Evolutionary conservation across 2,888 invertebrate genomes (phyloP).

Genomic region (Pristionchus japonicus): DNA sequence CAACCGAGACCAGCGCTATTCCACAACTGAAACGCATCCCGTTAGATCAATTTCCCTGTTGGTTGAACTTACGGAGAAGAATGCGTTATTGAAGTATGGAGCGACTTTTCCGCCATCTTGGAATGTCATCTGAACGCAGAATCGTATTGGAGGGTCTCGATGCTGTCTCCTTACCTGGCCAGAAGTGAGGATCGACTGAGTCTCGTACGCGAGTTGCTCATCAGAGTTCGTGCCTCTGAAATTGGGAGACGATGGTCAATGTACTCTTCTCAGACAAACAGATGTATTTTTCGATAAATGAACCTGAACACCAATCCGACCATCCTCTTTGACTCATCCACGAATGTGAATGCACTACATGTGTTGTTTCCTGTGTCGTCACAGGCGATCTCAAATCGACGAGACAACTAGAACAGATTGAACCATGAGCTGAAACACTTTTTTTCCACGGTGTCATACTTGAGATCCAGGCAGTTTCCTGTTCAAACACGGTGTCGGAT

Average conservation of each 20-base stretch:
- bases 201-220: not conserved
- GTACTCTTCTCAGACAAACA: not conserved
- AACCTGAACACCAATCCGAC: conserved; percentile 67
- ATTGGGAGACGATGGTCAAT: not conserved
- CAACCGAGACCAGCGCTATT: conserved; percentile 8
- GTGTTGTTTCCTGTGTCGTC: not conserved
- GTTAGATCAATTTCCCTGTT: not conserved
- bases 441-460: no score
- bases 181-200: not conserved
- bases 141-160: not conserved
- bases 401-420: not conserved
- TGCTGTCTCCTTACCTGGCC: not conserved
- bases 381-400: not conserved
- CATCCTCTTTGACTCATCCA: conserved; percentile 52
- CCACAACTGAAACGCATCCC: not conserved
- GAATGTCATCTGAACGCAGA: not conserved
- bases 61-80: not conserved
- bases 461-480: not conserved
- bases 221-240: not conserved
- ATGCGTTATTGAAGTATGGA: not conserved
- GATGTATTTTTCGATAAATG: not conserved
- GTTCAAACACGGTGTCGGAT: not conserved
- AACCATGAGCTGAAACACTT: not conserved
- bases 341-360: not conserved
- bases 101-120: conserved; percentile 16